Conservation (phyloP, 2,888 invertebrate genomes). For the Petrolisthes manimaculis region DNA sequence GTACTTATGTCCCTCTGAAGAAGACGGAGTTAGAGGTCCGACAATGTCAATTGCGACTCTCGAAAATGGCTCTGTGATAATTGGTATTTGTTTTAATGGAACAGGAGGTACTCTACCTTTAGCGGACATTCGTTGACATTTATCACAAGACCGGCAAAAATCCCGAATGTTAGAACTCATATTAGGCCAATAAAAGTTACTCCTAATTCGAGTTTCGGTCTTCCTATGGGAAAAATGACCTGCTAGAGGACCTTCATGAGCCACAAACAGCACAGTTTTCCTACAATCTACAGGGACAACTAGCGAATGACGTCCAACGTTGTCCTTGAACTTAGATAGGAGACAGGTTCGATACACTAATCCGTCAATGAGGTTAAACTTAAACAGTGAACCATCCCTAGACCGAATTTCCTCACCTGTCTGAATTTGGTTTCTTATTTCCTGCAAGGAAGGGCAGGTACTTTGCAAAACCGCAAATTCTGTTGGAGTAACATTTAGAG, state of each 20-base stretch:
- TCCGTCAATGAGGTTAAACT: neutral
- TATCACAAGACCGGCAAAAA: conserved; percentile 19
- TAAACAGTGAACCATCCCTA: conserved; percentile 3
- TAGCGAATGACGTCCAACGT: neutral
- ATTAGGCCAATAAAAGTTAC: conserved; percentile 14
- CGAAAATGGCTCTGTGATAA: conserved; percentile 13
- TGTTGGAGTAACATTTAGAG: neutral
- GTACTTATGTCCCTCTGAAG: conserved; percentile 10
- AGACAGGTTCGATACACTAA: conserved; percentile 8
- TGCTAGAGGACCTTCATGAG: neutral
- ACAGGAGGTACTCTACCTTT: conserved; percentile 19
- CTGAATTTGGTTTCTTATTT: neutral
- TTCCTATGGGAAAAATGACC: neutral
- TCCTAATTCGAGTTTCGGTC: neutral
- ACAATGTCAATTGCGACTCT: conserved; percentile 29
- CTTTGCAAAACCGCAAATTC: conserved; percentile 9
- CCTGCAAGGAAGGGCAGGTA: neutral
- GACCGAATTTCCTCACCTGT: neutral
- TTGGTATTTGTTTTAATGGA: conserved; percentile 7
- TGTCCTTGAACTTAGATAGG: neutral
- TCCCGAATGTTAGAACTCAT: neutral
- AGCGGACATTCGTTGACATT: conserved; percentile 23
- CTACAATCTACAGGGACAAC: conserved; percentile 12
- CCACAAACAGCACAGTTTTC: neutral
- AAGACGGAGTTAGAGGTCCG: conserved; percentile 12